Base-by-base conservation (phyloP, 2,797 vertebrate genomes). In the Hephaestus fuliginosus region DNA sequence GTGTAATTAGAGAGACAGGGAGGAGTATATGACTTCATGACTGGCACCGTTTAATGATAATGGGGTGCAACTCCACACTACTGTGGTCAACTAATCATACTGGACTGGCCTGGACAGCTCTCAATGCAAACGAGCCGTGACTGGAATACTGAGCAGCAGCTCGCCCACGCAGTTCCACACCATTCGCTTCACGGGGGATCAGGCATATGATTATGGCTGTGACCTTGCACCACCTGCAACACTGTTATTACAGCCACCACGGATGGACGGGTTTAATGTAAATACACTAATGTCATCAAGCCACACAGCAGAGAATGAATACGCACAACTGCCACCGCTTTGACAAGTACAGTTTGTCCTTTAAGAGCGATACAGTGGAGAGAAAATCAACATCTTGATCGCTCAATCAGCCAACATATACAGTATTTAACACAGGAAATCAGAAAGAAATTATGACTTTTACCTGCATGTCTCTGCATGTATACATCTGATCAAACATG, bases 1-100 rank as follows among this genome's bases (percentile, higher is more conserved):
- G 89, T 91, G 91, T 93, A 92, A 95, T 95, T 93, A 94, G 82
- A 78, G 77, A 86, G 88, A 84, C 85, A 90, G 87, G 85, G 89
- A 89, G 90, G 88, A 92, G 88, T 93, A 89, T 92, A 92, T 90
- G 91, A 90, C 92, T 93, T 90, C 88, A 90, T 84, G 88, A 93
- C 92, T 93, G 90, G 89, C 89, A 89, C 89, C 60, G 66, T 93
- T 94, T 92, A 93, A 94, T 92, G 89, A 88, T 95, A 94, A 96
- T 95, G 80, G 90, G 91, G 88, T 92, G 85, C 88, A 90, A 81
- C 88, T 85, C 90, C 89, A 92, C 91, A 88, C 85, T 82, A 76
- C 88, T 82, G 90, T 93, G 93, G 93, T 93, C 91, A 94, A 87
- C 91, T 94, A 95, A 96, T 96, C 92, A 95, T 84, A 89, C 83